A percentile compares a stretch with the other conserved stretches of the same genome.
phyloP scores from a whole-genome alignment of 2,113 vertebrate genomes.

The Pituophis catenifer region DNA sequence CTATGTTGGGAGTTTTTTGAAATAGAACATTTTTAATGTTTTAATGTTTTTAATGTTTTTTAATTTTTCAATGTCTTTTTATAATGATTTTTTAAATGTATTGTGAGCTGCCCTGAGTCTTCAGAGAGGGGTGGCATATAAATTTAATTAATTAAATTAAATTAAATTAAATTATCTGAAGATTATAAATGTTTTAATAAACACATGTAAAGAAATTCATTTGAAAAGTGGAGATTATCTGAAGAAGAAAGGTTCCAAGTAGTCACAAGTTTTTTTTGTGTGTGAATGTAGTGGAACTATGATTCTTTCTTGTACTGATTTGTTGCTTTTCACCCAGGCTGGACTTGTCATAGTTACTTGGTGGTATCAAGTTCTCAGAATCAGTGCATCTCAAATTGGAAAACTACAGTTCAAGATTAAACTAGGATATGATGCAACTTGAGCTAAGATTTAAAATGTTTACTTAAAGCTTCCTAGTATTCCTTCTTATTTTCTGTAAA shows the following conservation, averaged over 20 bases:
- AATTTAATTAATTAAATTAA: too few species aligned
- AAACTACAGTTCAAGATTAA: not conserved
- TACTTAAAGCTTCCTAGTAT: not conserved
- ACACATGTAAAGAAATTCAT: not conserved
- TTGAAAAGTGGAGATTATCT: not conserved
- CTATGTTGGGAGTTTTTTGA: not conserved
- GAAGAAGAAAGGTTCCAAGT: not conserved
- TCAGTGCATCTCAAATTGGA: not conserved
- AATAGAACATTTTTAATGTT: not conserved
- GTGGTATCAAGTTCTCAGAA: not conserved
- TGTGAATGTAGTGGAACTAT: not conserved
- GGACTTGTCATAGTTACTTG: not conserved
- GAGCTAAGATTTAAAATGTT: not conserved
- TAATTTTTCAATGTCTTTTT: too few species aligned
- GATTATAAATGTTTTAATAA: not conserved
- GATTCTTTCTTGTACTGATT: not conserved
- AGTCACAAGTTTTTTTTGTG: not conserved
- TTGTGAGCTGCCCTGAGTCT: too few species aligned
- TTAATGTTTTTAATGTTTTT: not conserved
- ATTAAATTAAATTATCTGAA: too few species aligned
- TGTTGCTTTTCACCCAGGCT: not conserved
- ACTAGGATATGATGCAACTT: not conserved
- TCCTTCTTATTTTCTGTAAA: not conserved
- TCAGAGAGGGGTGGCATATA: too few species aligned
- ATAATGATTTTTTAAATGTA: too few species aligned